Evolutionary conservation across 2,113 vertebrate species (phyloP).

Genomic region (Pitta sordida): DNA sequence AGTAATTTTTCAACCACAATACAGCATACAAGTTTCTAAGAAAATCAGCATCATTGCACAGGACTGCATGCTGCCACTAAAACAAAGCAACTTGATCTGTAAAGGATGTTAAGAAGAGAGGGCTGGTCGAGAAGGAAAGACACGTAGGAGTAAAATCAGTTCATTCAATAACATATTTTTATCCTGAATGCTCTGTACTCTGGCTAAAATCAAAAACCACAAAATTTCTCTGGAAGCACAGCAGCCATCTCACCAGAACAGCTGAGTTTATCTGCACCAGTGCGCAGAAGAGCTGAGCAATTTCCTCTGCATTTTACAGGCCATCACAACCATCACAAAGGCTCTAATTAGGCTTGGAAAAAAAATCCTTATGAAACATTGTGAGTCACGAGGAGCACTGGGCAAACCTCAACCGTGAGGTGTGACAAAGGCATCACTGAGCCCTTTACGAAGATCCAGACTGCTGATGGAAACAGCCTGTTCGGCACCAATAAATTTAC

Average conservation of each 20-base stretch:
- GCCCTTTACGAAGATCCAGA: fast-evolving
- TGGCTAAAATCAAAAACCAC: background rate
- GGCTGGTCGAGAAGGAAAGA: background rate
- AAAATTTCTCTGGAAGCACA: background rate
- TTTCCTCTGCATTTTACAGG: background rate
- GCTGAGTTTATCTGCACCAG: background rate
- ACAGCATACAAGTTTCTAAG: background rate
- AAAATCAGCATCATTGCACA: background rate
- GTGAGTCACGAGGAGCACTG: background rate
- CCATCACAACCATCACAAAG: background rate
- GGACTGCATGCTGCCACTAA: background rate
- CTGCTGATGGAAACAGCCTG: background rate
- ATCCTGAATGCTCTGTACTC: background rate
- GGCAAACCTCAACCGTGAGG: background rate
- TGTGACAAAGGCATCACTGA: background rate
- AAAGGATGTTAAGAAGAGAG: background rate
- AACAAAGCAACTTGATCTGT: background rate
- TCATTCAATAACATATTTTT: background rate
- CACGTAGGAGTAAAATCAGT: background rate
- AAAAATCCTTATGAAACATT: background rate
- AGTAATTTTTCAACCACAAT: background rate
- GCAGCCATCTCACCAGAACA: background rate
- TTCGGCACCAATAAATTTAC: background rate
- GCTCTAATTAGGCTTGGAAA: background rate
- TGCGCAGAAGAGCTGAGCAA: background rate